Evolutionary conservation across 1,140 invertebrate species (phyloP).

Genomic region (Colletes gigas): DNA sequence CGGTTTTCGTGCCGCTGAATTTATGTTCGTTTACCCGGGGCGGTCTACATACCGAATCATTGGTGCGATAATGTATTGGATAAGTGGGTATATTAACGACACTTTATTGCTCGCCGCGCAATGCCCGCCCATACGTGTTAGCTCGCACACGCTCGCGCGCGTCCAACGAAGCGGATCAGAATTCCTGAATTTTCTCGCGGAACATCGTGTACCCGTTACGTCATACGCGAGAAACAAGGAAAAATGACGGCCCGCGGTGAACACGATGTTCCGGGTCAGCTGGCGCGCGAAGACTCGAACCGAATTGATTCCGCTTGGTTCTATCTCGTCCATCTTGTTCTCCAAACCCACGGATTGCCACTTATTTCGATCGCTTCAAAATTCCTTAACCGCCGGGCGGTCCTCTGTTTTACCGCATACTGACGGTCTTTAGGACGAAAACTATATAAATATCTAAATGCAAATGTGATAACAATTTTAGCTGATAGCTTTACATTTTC

Average conservation of each 20-base stretch:
- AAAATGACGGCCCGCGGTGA: constrained; percentile 57
- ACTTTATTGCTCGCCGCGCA: constrained; percentile 62
- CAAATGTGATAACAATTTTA: no score
- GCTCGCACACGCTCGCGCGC: constrained; percentile 26
- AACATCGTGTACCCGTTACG: constrained; percentile 37
- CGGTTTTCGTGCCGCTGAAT: constrained; percentile 42
- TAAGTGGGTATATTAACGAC: constrained; percentile 66
- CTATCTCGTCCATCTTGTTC: neutral
- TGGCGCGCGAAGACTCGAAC: constrained; percentile 7
- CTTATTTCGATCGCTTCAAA: no score
- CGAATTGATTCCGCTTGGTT: neutral
- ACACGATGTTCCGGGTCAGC: constrained; percentile 62
- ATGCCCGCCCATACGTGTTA: constrained; percentile 22
- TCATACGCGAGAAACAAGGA: constrained; percentile 45
- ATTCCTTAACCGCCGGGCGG: no score
- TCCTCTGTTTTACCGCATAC: no score
- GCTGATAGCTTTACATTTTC: no score
- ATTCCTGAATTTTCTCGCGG: constrained; percentile 53
- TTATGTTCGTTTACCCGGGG: constrained; percentile 50
- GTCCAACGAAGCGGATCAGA: constrained; percentile 61
- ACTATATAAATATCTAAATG: no score
- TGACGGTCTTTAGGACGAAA: no score
- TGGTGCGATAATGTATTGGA: constrained; percentile 68
- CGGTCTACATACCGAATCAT: constrained; percentile 63
- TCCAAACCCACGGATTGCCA: no score